These are phyloP conservation scores for Neodiprion virginianus DNA, from an alignment of 1,140 invertebrate species.

Conservation along the genomic window DNA sequence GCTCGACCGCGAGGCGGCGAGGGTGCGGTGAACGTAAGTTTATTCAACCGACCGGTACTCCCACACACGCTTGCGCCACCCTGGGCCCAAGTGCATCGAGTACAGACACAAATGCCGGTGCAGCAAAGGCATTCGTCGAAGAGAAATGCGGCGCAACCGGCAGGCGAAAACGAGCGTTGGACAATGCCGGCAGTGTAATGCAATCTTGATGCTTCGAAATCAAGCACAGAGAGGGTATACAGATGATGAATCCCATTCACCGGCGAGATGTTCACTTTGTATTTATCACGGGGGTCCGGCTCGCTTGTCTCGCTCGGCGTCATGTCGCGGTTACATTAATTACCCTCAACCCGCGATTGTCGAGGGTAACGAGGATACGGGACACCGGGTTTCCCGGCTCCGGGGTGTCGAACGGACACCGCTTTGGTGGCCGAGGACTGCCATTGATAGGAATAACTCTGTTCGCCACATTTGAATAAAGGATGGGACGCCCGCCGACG, in stretches of 20 bases:
- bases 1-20: too few species aligned
- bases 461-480: not conserved
- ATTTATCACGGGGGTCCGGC: not conserved
- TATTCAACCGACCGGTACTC: too few species aligned
- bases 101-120: not conserved
- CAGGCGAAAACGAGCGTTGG: not conserved
- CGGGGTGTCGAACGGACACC: too few species aligned
- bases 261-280: slow-evolving; percentile 4
- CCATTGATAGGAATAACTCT: not conserved
- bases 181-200: not conserved
- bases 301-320: not conserved
- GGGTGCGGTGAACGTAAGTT: too few species aligned
- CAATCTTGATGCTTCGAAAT: not conserved
- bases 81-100: not conserved
- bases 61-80: too few species aligned
- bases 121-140: not conserved
- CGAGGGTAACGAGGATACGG: not conserved
- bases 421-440: not conserved
- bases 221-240: not conserved
- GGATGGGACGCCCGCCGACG: not conserved
- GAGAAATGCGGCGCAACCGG: not conserved
- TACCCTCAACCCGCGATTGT: not conserved
- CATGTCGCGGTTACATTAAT: too few species aligned
- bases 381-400: too few species aligned
- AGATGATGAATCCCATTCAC: slow-evolving; percentile 3